Evolutionary conservation across 2,888 invertebrate genomes (phyloP), one percentile per base, ranked within the genome.

Genomic region (Neoitamus cyanurus): DNA sequence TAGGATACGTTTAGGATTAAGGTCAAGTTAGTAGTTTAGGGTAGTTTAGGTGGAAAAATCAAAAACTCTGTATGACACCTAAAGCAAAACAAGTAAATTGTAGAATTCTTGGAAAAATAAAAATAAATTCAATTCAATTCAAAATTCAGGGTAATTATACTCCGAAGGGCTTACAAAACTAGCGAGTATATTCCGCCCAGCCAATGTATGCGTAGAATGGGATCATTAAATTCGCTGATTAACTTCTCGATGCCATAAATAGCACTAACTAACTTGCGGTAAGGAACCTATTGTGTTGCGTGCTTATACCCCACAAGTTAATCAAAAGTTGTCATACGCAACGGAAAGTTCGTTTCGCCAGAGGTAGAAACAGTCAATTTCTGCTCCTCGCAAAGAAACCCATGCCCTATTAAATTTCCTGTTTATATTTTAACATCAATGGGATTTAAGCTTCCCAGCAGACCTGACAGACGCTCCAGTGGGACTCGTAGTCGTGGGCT

Each of bases 371-470:
- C 58, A 58, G 25, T 2, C 58, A 58, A 20, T 58, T 9, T 25
- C 42, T 5, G 31, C 20, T 15, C 3, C 25, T 9, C 11, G 20
- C 28, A 75, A 25, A 75, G 42, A 20, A 75, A 28, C 13, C 20
- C 75, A 25, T 75, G 73, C 15, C 73, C 42, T 42, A 37, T 37
- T 37, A 37, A 25, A 34, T 75, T 37, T 46, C 75, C 42, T 75
- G 75, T 75, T 75, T 37, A 75, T 75, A 75, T 75, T 75, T 75
- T 42, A 42, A 75, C 37, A 75, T 42, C 75, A 75, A 20, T 36
- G 75, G 75, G 34, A 70, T 70, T 75, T 25, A 1, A 37, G 42
- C 42, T 75, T 42, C 58, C 58, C 37, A 13, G n/a, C 75, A 42
- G 36, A 36, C 37, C 34, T 25, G 75, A 9, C 37, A 46, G 48